Base-by-base conservation (phyloP, 2,113 vertebrate genomes). In the Phyllostomus discolor region DNA sequence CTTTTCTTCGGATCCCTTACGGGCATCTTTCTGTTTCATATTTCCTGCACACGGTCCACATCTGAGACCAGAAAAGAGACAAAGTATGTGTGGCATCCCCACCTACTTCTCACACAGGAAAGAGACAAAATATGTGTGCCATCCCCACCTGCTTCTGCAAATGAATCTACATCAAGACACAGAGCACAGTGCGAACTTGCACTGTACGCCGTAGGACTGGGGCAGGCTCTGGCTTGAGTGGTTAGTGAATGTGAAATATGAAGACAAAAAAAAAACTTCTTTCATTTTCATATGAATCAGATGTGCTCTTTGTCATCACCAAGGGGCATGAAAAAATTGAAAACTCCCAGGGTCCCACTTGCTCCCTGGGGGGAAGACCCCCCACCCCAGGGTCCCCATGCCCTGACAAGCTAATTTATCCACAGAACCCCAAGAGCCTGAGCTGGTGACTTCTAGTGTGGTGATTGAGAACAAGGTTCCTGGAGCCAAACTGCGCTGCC, bases 1-100 rank as follows among this genome's bases (percentile, higher is more conserved):
- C 91, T 96, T 97, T 97, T 89, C 90, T 96, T 97, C 84, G 90
- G 69, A 54, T 79, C 92, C 93, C 72, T n/a, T 67, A 22, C 0
- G 2, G 73, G 46, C 79, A 84, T 54, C 82, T 98, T 97, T 96
- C 91, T 94, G 88, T 97, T 97, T 97, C 91, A 73, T 33, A 64
- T 86, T 93, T 86, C 48, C 95, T 96, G 10, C 86, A 6, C 35
- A 50, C 67, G 24, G 28, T 92, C 50, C 33, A 66, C 72, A 82
- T 1, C 57, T 88, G 85, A 96, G 80, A 22, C 84, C 46, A 90
- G 50, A 91, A 64, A 69, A 75, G 20, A 88, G 31, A 48, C 11
- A 75, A 75, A 85, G 62, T 91, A 38, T 1, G 3, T 41, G 10
- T 73, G 19, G 41, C 46, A 48, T 24, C 31, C 35, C 79, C 46